Conservation (phyloP, 2,797 vertebrate genomes). For the Prunella strophiata region DNA sequence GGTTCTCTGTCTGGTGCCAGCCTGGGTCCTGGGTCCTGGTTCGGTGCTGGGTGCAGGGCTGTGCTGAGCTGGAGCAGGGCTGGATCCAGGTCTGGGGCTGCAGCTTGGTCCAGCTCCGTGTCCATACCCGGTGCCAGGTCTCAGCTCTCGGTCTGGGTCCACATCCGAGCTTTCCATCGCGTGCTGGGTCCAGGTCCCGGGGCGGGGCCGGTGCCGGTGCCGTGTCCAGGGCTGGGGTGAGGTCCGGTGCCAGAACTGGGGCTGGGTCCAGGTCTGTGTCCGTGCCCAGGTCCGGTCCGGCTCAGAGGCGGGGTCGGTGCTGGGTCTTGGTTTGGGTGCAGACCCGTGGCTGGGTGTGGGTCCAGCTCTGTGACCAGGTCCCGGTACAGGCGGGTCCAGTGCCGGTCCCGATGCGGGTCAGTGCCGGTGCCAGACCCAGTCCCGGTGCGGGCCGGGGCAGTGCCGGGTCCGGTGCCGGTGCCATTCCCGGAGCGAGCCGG, state of each 20-base stretch:
- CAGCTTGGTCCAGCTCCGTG: too few species aligned
- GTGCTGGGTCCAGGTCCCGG: too few species aligned
- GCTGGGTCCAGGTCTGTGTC: background rate
- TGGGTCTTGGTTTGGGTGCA: background rate
- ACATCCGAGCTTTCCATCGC: accelerated
- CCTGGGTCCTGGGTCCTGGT: too few species aligned
- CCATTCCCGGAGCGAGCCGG: too few species aligned
- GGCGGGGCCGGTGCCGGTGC: background rate
- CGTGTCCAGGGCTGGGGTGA: background rate
- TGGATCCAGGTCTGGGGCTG: background rate
- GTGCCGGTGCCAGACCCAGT: too few species aligned
- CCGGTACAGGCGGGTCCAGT: too few species aligned
- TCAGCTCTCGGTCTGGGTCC: accelerated
- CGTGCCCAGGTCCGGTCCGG: background rate
- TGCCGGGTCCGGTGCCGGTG: too few species aligned
- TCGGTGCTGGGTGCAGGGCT: background rate
- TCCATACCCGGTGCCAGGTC: too few species aligned
- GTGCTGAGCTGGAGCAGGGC: background rate
- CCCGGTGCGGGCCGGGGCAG: too few species aligned
- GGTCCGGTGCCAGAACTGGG: too few species aligned
- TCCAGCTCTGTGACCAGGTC: too few species aligned
- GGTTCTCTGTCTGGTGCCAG: background rate
- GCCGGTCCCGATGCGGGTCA: background rate
- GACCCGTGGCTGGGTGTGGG: accelerated
- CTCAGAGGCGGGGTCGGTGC: too few species aligned